Percentiles rank a stretch among this genome's conserved stretches.
These are phyloP conservation scores for Zhengitettix transpicula DNA, from an alignment of 2,888 invertebrate genomes.

Conservation along the genomic window DNA sequence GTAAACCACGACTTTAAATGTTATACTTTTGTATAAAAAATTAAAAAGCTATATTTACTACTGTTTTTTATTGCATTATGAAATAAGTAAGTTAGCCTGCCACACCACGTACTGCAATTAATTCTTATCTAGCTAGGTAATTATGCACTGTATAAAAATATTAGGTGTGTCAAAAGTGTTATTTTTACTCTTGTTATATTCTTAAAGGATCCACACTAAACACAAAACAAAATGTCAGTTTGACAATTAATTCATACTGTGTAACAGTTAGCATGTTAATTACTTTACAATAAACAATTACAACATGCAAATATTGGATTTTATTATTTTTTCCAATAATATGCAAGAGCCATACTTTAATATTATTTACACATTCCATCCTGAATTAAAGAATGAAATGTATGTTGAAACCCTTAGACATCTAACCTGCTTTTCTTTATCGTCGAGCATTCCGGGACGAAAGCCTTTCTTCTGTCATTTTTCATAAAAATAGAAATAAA, in stretches of 20 bases:
- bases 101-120: too few relatives aligned
- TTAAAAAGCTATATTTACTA: too few relatives aligned
- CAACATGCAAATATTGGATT: not conserved
- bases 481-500: not conserved
- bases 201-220: too few relatives aligned
- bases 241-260: not conserved
- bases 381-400: not conserved
- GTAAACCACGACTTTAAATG: too few relatives aligned
- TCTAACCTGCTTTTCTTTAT: conserved; percentile 20
- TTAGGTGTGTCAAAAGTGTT: too few relatives aligned
- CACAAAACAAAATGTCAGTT: not conserved
- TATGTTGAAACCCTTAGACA: not conserved
- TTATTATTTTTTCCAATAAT: not conserved
- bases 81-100: too few relatives aligned
- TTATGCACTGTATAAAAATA: too few relatives aligned
- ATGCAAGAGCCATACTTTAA: not conserved
- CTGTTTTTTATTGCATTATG: too few relatives aligned
- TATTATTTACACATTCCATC: not conserved
- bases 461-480: conserved; percentile 19
- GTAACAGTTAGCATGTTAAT: not conserved
- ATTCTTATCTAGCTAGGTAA: too few relatives aligned
- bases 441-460: conserved; percentile 19
- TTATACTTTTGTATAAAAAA: too few relatives aligned
- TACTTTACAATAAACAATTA: not conserved
- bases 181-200: too few relatives aligned